phyloP scores from a whole-genome alignment of 1,140 invertebrate genomes.

The Drosophila subobscura region DNA sequence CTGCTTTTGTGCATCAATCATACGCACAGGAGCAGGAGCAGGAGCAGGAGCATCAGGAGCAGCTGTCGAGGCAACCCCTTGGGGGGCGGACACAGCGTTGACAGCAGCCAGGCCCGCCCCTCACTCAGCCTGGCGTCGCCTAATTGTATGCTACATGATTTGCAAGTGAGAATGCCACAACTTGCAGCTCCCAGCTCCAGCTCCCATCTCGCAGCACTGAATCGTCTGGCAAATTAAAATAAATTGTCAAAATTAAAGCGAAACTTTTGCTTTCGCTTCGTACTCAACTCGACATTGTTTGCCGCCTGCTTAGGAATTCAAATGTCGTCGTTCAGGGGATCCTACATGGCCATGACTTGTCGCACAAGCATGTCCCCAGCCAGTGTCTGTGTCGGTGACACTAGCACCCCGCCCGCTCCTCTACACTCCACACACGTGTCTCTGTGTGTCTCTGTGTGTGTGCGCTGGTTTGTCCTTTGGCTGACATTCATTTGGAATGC shows the following conservation, averaged over 20 bases:
- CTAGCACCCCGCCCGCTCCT: not conserved
- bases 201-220: conserved; percentile 25
- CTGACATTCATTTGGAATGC: conserved; percentile 79
- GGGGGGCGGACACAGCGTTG: conserved; percentile 23
- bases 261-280: conserved; percentile 53
- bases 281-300: not conserved
- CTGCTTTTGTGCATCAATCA: conserved; percentile 69
- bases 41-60: too few species aligned
- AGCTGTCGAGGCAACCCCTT: conserved; percentile 32
- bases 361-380: conserved; percentile 35
- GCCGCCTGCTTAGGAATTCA: conserved; percentile 70
- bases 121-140: conserved; percentile 43
- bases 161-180: conserved; percentile 37
- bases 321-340: conserved; percentile 51
- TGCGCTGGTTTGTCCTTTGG: conserved; percentile 60
- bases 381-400: too few species aligned
- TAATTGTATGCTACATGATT: conserved; percentile 74
- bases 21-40: conserved; percentile 61
- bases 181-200: not conserved
- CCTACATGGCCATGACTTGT: conserved; percentile 65
- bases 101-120: conserved; percentile 31
- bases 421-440: conserved; percentile 1
- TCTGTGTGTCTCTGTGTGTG: conserved; percentile 7
- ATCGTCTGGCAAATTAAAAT: conserved; percentile 72
- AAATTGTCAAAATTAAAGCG: conserved; percentile 77